Conservation (phyloP, 2,113 vertebrate species). For the Patagioenas fasciata region DNA sequence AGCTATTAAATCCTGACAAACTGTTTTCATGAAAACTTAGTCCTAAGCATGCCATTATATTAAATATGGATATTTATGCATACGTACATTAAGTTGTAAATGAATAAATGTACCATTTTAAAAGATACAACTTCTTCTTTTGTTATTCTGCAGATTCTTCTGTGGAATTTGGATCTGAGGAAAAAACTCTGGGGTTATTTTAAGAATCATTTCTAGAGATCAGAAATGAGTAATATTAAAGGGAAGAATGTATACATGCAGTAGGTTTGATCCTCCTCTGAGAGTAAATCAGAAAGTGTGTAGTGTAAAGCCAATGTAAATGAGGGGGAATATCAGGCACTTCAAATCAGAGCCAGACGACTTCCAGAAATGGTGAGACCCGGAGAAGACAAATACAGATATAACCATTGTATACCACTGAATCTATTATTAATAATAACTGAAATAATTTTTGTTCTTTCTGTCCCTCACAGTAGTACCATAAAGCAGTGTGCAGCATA, state of each 20-base stretch:
- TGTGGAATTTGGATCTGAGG: not conserved
- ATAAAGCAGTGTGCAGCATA: not conserved
- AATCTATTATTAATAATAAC: not conserved
- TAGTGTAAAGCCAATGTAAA: not conserved
- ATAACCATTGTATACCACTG: not conserved
- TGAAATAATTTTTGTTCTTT: not conserved
- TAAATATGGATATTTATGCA: not conserved
- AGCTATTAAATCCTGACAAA: not conserved
- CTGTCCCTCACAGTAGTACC: not conserved
- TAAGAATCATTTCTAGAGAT: not conserved
- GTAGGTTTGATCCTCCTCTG: not conserved
- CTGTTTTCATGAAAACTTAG: not conserved
- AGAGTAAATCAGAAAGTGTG: not conserved
- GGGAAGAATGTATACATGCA: not conserved
- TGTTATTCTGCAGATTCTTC: not conserved
- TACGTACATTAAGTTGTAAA: not conserved
- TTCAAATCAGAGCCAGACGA: not conserved
- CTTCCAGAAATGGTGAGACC: not conserved
- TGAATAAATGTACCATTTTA: not conserved
- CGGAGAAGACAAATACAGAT: not conserved
- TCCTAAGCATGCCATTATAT: not conserved
- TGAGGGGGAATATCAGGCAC: not conserved
- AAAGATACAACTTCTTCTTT: not conserved
- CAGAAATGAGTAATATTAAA: not conserved
- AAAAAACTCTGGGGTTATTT: not conserved